Percentiles rank a stretch among this genome's conserved stretches.
phyloP scores from a whole-genome alignment of 1,140 invertebrate species.

The Plutomurus gul region DNA sequence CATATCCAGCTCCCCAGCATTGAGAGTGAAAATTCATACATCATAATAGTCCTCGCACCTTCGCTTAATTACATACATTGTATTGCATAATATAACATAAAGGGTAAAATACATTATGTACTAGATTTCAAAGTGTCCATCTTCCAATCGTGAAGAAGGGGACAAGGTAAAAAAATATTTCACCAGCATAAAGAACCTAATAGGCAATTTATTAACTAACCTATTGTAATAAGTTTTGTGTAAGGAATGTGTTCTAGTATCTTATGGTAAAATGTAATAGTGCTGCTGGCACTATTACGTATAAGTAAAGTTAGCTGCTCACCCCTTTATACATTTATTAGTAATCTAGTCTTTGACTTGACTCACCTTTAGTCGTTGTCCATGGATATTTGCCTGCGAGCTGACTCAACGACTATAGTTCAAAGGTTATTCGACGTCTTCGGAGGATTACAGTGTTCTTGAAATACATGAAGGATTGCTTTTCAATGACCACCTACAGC shows the following conservation, averaged over 20 bases:
- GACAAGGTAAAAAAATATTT: too few relatives aligned
- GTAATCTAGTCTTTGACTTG: not conserved
- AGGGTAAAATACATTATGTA: too few relatives aligned
- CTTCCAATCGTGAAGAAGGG: too few relatives aligned
- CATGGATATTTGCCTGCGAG: slow-evolving; percentile 6
- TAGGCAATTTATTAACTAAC: too few relatives aligned
- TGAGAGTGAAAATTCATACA: too few relatives aligned
- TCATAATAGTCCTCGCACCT: too few relatives aligned
- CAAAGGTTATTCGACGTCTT: not conserved
- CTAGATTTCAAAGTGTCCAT: too few relatives aligned
- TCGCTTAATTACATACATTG: too few relatives aligned
- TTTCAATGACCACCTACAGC: slow-evolving; percentile 42
- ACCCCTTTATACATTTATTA: not conserved
- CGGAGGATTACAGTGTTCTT: slow-evolving; percentile 8
- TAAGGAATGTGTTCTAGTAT: not conserved
- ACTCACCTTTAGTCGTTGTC: not conserved
- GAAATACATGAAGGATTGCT: slow-evolving; percentile 37
- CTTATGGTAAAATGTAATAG: not conserved
- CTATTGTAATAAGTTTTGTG: too few relatives aligned
- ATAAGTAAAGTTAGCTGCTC: not conserved
- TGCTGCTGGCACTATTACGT: not conserved
- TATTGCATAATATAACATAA: too few relatives aligned
- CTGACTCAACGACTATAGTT: not conserved
- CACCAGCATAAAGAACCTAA: too few relatives aligned
- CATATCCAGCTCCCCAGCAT: too few relatives aligned